Conservation (phyloP, 2,888 invertebrate genomes). For the Leuctra nigra region DNA sequence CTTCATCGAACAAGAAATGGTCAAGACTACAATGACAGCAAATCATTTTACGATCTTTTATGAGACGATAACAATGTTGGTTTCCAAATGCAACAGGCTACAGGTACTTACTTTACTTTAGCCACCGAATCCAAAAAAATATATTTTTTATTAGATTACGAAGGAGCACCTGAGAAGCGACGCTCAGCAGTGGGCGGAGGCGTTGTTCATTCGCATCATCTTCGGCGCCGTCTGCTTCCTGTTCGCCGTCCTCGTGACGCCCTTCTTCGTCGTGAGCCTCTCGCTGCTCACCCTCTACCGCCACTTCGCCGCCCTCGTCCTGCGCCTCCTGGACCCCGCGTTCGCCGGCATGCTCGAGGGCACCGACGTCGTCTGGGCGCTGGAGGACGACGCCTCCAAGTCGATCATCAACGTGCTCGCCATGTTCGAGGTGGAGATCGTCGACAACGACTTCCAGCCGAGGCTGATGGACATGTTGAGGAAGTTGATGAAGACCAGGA, state of each 20-base stretch:
- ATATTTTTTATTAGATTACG: too few species aligned
- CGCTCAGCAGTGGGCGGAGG: constrained; percentile 7
- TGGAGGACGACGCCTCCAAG: constrained; percentile 43
- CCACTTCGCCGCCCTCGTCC: neutral
- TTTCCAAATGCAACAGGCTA: too few species aligned
- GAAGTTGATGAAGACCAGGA: constrained; percentile 25
- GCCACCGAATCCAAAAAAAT: neutral
- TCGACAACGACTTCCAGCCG: constrained; percentile 26
- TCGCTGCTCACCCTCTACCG: constrained; percentile 15
- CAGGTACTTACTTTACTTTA: too few species aligned
- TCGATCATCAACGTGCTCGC: constrained; percentile 47
- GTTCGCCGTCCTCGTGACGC: constrained; percentile 1
- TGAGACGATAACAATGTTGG: too few species aligned
- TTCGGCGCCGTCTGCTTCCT: constrained; percentile 20
- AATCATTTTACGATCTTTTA: too few species aligned
- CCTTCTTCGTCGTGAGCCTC: constrained; percentile 9
- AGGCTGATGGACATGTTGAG: constrained; percentile 30
- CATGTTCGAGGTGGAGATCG: constrained; percentile 39
- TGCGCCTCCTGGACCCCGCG: constrained; percentile 23
- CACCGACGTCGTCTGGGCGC: constrained; percentile 48
- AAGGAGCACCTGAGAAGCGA: neutral
- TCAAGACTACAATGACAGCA: too few species aligned
- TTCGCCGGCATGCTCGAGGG: constrained; percentile 46
- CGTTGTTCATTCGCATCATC: constrained; percentile 11
- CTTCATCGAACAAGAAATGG: too few species aligned